phyloP scores from a whole-genome alignment of 1,140 invertebrate species.

The Agrypnia vestita region DNA sequence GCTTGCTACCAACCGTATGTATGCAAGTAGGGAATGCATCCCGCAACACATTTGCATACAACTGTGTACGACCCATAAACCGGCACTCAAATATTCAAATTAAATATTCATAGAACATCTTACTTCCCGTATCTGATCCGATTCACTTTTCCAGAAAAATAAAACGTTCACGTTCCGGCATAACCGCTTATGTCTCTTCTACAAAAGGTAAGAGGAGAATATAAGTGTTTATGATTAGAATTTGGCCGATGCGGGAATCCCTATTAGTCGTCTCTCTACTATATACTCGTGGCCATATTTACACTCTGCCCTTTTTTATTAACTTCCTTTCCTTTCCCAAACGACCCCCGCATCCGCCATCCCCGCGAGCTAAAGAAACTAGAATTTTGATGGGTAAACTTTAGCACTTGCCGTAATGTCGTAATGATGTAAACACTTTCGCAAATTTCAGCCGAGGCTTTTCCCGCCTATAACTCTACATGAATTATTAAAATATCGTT shows the following conservation, averaged over 20 bases:
- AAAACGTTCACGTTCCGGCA: conserved; percentile 33
- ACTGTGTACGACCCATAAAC: conserved; percentile 42
- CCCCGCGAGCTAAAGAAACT: conserved; percentile 40
- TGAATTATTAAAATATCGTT: conserved; percentile 45
- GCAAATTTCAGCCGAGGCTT: conserved; percentile 43
- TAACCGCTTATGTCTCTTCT: conserved; percentile 39
- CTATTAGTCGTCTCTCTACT: conserved; percentile 43
- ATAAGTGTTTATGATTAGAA: conserved; percentile 46
- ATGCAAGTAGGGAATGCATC: conserved; percentile 27
- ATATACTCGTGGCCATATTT: conserved; percentile 29
- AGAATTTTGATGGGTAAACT: conserved; percentile 52
- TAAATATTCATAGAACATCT: conserved; percentile 56
- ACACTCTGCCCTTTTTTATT: conserved; percentile 39
- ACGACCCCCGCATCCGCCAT: background rate
- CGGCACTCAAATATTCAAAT: conserved; percentile 51
- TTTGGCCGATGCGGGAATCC: conserved; percentile 26
- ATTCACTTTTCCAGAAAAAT: conserved; percentile 43
- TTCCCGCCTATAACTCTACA: conserved; percentile 30
- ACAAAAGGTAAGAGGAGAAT: conserved; percentile 10
- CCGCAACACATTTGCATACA: conserved; percentile 37
- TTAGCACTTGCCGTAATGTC: conserved; percentile 49
- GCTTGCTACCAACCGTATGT: too few relatives aligned
- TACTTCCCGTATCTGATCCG: conserved; percentile 48
- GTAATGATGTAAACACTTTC: conserved; percentile 50
- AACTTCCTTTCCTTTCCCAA: conserved; percentile 7